Evolutionary conservation across 2,797 vertebrate species (phyloP), one percentile per base, ranked within the genome.

Genomic region (Podarcis siculus): DNA sequence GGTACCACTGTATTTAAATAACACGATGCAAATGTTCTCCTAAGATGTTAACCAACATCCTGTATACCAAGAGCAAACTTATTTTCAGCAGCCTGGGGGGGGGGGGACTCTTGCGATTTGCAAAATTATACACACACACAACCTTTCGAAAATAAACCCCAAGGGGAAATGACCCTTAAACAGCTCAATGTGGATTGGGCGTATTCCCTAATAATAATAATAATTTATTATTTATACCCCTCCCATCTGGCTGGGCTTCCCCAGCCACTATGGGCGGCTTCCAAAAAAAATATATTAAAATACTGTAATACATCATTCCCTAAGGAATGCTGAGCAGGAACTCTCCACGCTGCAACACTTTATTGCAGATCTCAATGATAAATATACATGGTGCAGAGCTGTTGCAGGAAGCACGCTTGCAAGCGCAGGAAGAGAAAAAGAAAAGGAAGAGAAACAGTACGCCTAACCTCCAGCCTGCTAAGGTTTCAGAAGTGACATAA

Each of bases 401-500:
- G 6, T n/a, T 76, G 27, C 15, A 45, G 66, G 25, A 73, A 82
- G n/a, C 6, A 19, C 6, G 21, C 17, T 27, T 64, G n/a, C 1
- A 39, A 35, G 37, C 1, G 7, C 21, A 55, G 27, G 42, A 25
- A 79, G 83, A 75, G 21, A 64, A 64, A 45, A 78, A 10, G n/a
- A n/a, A n/a, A n/a, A n/a, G n/a, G n/a, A n/a, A n/a, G 5, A 37
- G 30, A 55, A 79, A 81, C 42, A 5, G 27, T 25, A 25, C 61
- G 35, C 69, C n/a, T 72, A 13, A n/a, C 10, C 32, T 69, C 37
- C 37, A 42, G 30, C 15, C 64, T 61, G 69, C 42, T 42, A 35
- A 88, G 79, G 61, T 80, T 73, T 72, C 72, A 61, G 32, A 66
- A 83, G 32, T 75, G 76, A 79, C 0, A 0, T 92, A 93, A 93